Conservation (phyloP, 2,113 vertebrate species). For the Parus major region DNA sequence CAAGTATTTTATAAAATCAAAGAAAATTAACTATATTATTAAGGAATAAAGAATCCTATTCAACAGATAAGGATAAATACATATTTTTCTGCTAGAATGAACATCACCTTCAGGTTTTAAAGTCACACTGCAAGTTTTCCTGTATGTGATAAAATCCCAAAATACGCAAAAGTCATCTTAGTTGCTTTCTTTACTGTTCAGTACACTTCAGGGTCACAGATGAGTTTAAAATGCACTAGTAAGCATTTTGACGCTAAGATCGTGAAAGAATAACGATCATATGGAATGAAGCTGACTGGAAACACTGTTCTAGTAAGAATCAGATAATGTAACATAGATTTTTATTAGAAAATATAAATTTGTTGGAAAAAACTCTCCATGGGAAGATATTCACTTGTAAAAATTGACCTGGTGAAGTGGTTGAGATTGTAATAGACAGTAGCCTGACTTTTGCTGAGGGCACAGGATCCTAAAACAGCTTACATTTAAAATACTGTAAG, state of each 20-base stretch:
- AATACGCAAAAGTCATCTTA: background rate
- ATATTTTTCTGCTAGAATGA: background rate
- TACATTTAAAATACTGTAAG: background rate
- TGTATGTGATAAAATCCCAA: background rate
- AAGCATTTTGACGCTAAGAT: background rate
- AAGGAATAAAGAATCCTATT: background rate
- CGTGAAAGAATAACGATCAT: background rate
- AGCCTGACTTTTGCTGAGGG: background rate
- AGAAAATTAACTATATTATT: background rate
- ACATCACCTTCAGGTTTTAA: constrained; percentile 24
- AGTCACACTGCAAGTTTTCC: background rate
- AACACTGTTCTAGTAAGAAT: background rate
- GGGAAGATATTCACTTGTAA: background rate
- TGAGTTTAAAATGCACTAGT: background rate
- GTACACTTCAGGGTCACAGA: background rate
- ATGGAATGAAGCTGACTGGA: background rate
- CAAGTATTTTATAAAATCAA: background rate
- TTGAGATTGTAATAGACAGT: background rate
- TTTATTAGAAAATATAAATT: background rate
- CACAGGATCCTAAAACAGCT: background rate
- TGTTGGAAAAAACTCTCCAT: background rate
- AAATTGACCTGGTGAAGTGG: background rate
- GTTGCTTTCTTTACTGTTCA: constrained; percentile 24
- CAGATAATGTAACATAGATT: background rate
- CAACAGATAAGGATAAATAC: background rate